phyloP scores from a whole-genome alignment of 2,888 invertebrate genomes.

The Rhopalosiphum nymphaeae region DNA sequence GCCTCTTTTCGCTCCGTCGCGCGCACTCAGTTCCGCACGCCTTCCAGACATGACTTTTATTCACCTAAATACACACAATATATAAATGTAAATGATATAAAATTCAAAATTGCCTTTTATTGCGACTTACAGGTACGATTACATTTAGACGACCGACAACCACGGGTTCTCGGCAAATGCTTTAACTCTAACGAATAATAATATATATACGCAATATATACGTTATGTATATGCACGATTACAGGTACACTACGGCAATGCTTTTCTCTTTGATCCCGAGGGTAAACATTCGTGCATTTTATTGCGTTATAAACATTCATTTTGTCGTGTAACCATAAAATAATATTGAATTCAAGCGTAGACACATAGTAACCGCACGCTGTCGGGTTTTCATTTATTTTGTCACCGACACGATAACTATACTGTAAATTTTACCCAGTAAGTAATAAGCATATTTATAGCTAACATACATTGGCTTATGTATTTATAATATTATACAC shows the following conservation, averaged over 20 bases:
- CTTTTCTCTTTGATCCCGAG: background rate
- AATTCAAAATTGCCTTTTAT: constrained; percentile 55
- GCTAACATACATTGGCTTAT: background rate
- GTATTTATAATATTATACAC: background rate
- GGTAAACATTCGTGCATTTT: background rate
- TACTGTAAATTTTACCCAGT: background rate
- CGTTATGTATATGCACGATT: background rate
- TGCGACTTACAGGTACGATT: background rate
- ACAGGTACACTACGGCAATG: background rate
- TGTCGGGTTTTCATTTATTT: background rate
- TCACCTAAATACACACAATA: background rate
- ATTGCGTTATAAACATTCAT: background rate
- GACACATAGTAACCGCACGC: background rate
- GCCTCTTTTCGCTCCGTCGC: constrained; percentile 33
- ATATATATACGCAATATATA: background rate
- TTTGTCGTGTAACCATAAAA: background rate
- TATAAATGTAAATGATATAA: constrained; percentile 3
- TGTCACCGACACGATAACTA: background rate
- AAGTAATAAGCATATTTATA: background rate
- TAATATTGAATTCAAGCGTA: background rate
- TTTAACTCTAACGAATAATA: background rate
- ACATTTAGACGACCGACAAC: background rate
- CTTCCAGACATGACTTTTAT: background rate
- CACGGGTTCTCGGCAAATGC: background rate
- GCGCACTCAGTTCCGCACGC: background rate